Conservation (phyloP, 1,140 invertebrate species). For the Teleogryllus occipitalis region DNA sequence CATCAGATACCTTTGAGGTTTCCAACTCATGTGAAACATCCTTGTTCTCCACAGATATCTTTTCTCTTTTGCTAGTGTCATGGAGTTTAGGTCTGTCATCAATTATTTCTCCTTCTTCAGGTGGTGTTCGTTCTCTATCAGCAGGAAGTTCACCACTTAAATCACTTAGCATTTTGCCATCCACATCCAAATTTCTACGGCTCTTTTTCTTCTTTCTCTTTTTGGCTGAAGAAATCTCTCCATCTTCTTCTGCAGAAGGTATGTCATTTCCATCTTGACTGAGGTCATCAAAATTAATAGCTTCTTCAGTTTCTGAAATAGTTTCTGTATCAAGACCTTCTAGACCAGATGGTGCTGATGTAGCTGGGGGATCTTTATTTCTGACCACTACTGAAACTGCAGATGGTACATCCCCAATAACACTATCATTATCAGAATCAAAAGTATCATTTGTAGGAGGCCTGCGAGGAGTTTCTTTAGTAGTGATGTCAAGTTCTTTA, state of each 20-base stretch:
- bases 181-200: slow-evolving; percentile 15
- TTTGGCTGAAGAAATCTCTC: slow-evolving; percentile 26
- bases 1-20: slow-evolving; percentile 8
- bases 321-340: slow-evolving; percentile 59
- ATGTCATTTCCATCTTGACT: slow-evolving; percentile 15
- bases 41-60: slow-evolving; percentile 35
- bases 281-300: slow-evolving; percentile 22
- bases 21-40: neutral
- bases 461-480: too few relatives aligned
- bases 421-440: slow-evolving; percentile 27
- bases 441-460: neutral
- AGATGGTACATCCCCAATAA: slow-evolving; percentile 25
- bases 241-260: slow-evolving; percentile 23
- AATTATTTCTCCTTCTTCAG: slow-evolving; percentile 47
- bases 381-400: slow-evolving; percentile 26
- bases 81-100: slow-evolving; percentile 33
- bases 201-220: slow-evolving; percentile 27
- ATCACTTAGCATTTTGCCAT: slow-evolving; percentile 7
- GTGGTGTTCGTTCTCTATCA: slow-evolving; percentile 3
- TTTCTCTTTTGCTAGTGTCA: slow-evolving; percentile 26
- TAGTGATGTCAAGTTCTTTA: too few relatives aligned
- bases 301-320: slow-evolving; percentile 49
- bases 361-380: slow-evolving; percentile 14
- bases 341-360: slow-evolving; percentile 35
- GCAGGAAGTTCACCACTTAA: slow-evolving; percentile 5